phyloP scores from a whole-genome alignment of 1,140 invertebrate genomes.

The Diplogasteroides magnus region DNA sequence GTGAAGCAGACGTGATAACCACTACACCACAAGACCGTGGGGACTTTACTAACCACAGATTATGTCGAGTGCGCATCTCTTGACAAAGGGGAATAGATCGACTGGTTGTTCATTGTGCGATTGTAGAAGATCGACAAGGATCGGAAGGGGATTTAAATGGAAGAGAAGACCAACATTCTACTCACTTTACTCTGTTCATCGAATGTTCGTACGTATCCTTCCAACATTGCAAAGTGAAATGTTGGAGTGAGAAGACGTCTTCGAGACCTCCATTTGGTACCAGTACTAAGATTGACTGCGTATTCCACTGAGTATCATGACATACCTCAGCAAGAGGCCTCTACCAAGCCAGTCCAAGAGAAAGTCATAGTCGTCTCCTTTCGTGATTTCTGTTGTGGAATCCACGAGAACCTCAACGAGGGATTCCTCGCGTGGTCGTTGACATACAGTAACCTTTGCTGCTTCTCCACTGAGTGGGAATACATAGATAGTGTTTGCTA shows the following conservation, averaged over 20 bases:
- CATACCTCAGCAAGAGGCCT: no score
- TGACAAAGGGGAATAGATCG: constrained; percentile 70
- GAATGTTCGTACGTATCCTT: constrained; percentile 70
- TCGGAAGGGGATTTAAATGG: background rate
- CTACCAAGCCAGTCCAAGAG: no score
- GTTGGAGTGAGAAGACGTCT: constrained; percentile 80
- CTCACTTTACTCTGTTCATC: constrained; percentile 65
- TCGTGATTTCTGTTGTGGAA: no score
- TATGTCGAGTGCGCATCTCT: constrained; percentile 75
- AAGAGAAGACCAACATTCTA: background rate
- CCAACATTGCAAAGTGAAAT: constrained; percentile 68
- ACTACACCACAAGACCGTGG: background rate
- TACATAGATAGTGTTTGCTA: no score
- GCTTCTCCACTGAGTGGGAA: no score
- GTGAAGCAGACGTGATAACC: constrained; percentile 15
- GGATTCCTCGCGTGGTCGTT: no score
- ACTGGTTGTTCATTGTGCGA: constrained; percentile 65
- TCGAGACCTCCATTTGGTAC: constrained; percentile 70
- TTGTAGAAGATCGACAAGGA: constrained; percentile 52
- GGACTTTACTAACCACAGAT: constrained; percentile 63
- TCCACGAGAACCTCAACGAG: no score
- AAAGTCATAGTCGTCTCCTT: no score
- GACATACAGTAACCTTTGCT: no score
- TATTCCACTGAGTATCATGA: no score
- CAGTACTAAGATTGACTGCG: constrained; percentile 66